These are phyloP conservation scores for Heteromyza rotundicornis DNA, from an alignment of 2,888 invertebrate species.

Conservation along the genomic window DNA sequence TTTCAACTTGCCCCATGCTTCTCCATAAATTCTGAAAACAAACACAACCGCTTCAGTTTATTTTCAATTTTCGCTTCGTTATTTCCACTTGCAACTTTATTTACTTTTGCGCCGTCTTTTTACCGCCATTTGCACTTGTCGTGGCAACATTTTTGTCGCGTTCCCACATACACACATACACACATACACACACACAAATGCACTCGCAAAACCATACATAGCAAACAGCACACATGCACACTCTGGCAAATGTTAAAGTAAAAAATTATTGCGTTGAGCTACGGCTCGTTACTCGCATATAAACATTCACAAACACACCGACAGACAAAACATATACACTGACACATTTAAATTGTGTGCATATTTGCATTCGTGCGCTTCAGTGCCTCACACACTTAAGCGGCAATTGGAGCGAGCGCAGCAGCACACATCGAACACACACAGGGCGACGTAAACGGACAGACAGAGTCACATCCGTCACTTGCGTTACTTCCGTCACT, in stretches of 20 bases:
- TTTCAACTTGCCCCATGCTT: too few relatives aligned
- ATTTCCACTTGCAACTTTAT: slow-evolving; percentile 36
- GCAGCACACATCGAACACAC: background rate
- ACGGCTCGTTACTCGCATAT: slow-evolving; percentile 43
- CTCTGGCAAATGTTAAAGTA: slow-evolving; percentile 24
- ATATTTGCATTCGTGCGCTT: slow-evolving; percentile 54
- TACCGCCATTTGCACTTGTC: slow-evolving; percentile 52
- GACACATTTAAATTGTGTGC: slow-evolving; percentile 30
- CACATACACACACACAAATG: background rate
- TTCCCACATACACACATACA: background rate
- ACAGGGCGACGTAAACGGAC: background rate
- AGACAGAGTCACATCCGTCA: background rate
- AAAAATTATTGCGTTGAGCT: slow-evolving; percentile 44
- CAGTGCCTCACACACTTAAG: slow-evolving; percentile 32
- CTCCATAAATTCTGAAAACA: slow-evolving; percentile 41
- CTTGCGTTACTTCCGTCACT: slow-evolving; percentile 30
- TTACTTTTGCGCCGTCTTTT: slow-evolving; percentile 32
- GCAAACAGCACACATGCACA: too few relatives aligned
- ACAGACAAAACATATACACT: slow-evolving; percentile 38
- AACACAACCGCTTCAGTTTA: slow-evolving; percentile 51
- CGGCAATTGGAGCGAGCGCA: background rate
- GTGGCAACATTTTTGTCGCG: slow-evolving; percentile 48
- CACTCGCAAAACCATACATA: too few relatives aligned
- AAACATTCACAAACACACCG: slow-evolving; percentile 25
- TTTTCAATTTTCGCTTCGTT: slow-evolving; percentile 54